These are phyloP conservation scores for Theocolax elegans DNA, from an alignment of 1,140 invertebrate genomes.

Conservation along the genomic window DNA sequence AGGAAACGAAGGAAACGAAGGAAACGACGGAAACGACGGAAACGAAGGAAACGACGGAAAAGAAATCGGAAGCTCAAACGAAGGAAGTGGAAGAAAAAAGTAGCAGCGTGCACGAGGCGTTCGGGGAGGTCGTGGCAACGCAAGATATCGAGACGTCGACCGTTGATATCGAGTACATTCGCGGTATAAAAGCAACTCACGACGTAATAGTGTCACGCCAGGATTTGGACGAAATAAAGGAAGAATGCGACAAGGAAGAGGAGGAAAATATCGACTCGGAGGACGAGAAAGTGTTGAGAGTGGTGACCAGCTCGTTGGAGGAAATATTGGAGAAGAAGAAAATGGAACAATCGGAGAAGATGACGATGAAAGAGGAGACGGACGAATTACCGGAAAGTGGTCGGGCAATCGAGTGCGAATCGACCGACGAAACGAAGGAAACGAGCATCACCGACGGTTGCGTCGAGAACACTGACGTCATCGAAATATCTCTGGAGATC, in stretches of 20 bases:
- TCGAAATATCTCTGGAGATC: slow-evolving; percentile 43
- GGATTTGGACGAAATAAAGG: slow-evolving; percentile 55
- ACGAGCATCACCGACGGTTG: slow-evolving; percentile 40
- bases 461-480: slow-evolving; percentile 22
- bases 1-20: no score
- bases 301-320: slow-evolving; percentile 46
- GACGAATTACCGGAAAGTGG: slow-evolving; percentile 18
- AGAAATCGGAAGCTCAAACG: neutral
- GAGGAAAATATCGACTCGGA: slow-evolving; percentile 33
- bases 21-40: neutral
- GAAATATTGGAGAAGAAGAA: slow-evolving; percentile 40
- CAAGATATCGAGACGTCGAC: slow-evolving; percentile 5
- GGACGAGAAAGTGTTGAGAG: slow-evolving; percentile 45
- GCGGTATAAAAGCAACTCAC: slow-evolving; percentile 41
- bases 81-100: neutral
- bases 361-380: neutral
- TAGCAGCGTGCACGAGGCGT: slow-evolving; percentile 31
- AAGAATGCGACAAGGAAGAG: slow-evolving; percentile 50
- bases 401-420: slow-evolving; percentile 33
- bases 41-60: no score
- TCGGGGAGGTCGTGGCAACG: slow-evolving; percentile 45
- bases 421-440: slow-evolving; percentile 47
- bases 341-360: neutral
- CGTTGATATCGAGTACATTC: slow-evolving; percentile 46
- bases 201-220: slow-evolving; percentile 48